These are phyloP conservation scores for Strix uralensis DNA, from an alignment of 2,113 vertebrate genomes.

Conservation along the genomic window DNA sequence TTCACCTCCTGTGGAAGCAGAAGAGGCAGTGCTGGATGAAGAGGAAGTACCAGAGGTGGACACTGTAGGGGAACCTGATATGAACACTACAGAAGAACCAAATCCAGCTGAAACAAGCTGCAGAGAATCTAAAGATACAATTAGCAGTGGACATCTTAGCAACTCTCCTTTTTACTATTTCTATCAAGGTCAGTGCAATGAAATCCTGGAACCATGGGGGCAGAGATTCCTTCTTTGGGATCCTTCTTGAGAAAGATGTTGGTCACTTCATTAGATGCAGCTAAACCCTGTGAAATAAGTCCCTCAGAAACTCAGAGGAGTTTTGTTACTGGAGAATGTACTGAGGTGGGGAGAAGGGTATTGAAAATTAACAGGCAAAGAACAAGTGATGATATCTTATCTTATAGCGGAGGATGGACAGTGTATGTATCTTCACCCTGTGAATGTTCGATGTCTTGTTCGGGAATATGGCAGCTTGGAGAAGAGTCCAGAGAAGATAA, in stretches of 20 bases:
- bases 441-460: slow-evolving; percentile 93
- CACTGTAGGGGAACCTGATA: slow-evolving; percentile 14
- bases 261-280: neutral
- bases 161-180: slow-evolving; percentile 94
- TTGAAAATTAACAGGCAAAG: neutral
- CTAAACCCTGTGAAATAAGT: neutral
- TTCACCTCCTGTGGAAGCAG: slow-evolving; percentile 48
- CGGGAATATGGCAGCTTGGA: slow-evolving; percentile 94
- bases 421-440: slow-evolving; percentile 95
- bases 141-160: slow-evolving; percentile 59
- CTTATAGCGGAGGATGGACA: slow-evolving; percentile 92
- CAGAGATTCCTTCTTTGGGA: neutral
- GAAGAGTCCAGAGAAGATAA: slow-evolving; percentile 91
- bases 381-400: neutral
- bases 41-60: slow-evolving; percentile 68
- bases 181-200: slow-evolving; percentile 87
- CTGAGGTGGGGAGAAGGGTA: neutral
- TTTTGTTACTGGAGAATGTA: neutral
- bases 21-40: slow-evolving; percentile 58
- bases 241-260: neutral
- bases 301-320: neutral
- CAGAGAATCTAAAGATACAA: slow-evolving; percentile 34
- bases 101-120: slow-evolving; percentile 56
- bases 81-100: slow-evolving; percentile 34
- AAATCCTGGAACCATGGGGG: neutral